phyloP scores from a whole-genome alignment of 2,113 vertebrate genomes.

The Ciconia maguari region DNA sequence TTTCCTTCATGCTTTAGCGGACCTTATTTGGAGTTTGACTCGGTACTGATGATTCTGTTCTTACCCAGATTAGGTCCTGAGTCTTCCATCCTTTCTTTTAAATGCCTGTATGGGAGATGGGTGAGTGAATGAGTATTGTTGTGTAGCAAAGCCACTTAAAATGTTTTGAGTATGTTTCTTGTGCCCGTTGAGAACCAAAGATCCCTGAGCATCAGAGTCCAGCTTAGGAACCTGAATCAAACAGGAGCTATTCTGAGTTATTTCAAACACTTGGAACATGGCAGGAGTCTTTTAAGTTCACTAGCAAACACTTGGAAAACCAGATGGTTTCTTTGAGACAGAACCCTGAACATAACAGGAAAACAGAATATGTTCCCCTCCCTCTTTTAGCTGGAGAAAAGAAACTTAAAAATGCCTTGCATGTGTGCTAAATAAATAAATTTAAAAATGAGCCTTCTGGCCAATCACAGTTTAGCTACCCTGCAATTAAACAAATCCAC shows the following conservation, averaged over 20 bases:
- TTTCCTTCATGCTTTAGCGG: neutral
- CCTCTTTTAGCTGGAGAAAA: neutral
- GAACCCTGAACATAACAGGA: neutral
- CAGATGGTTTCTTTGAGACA: neutral
- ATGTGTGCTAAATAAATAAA: conserved; percentile 67
- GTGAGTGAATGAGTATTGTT: neutral
- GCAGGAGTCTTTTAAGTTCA: neutral
- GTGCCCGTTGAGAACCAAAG: neutral
- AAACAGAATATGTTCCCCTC: neutral
- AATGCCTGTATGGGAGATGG: neutral
- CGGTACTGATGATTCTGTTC: neutral
- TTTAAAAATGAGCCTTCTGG: conserved; percentile 69
- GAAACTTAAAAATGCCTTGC: conserved; percentile 37
- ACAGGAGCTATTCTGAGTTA: neutral
- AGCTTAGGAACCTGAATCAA: neutral
- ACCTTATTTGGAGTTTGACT: neutral
- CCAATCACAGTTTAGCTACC: conserved; percentile 73
- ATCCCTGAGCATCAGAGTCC: neutral
- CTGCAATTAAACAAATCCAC: conserved; percentile 80
- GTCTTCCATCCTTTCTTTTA: neutral
- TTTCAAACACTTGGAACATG: neutral
- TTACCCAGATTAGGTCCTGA: neutral
- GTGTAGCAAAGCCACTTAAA: neutral
- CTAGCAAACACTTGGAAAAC: neutral
- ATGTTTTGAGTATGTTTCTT: neutral